Evolutionary conservation across 2,888 invertebrate genomes (phyloP).

Genomic region (Caenorhabditis sinica): DNA sequence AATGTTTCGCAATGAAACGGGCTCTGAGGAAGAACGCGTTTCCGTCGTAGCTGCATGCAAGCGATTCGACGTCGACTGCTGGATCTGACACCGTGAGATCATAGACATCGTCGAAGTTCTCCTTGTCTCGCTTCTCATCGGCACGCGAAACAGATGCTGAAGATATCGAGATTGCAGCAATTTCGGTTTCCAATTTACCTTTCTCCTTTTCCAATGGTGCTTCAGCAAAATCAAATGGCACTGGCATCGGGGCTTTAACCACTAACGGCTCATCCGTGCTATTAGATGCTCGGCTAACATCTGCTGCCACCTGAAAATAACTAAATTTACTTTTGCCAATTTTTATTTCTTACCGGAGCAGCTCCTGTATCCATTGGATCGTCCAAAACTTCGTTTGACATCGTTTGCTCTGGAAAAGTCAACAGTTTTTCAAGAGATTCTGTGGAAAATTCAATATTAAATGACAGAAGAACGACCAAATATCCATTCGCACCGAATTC

Average conservation of each 20-base stretch:
- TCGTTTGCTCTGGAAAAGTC: constrained; percentile 18
- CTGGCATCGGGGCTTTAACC: too few species aligned
- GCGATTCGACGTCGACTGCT: constrained; percentile 55
- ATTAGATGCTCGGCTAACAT: neutral
- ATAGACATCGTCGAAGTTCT: constrained; percentile 32
- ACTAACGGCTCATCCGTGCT: too few species aligned
- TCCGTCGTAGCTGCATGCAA: constrained; percentile 28
- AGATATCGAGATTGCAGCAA: neutral
- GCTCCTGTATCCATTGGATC: constrained; percentile 64
- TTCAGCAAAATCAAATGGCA: too few species aligned
- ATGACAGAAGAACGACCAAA: neutral
- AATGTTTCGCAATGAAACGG: constrained; percentile 69
- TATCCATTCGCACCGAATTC: too few species aligned
- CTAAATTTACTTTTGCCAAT: neutral
- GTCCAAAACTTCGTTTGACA: constrained; percentile 53
- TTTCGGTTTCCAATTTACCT: neutral
- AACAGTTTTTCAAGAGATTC: neutral
- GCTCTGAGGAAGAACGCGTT: constrained; percentile 52
- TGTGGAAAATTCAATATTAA: neutral
- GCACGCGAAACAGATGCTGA: constrained; percentile 9
- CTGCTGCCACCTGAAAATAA: too few species aligned
- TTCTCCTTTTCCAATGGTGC: neutral
- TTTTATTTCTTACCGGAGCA: constrained; percentile 12
- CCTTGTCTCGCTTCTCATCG: constrained; percentile 37
- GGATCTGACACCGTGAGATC: constrained; percentile 40